These are phyloP conservation scores for Sisyra nigra DNA, from an alignment of 2,888 invertebrate genomes.

Conservation along the genomic window DNA sequence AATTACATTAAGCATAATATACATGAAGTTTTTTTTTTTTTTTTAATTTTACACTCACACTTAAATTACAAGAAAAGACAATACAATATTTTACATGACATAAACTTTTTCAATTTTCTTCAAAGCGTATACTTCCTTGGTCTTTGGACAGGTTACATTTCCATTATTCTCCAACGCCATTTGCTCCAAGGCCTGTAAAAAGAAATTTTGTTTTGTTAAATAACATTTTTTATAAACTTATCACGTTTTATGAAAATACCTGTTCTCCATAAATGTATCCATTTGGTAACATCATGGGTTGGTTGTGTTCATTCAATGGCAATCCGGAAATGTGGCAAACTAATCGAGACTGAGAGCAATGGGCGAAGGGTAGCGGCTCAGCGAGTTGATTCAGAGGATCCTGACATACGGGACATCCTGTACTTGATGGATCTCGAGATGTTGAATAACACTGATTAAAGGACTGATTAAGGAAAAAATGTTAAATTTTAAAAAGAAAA, in stretches of 20 bases:
- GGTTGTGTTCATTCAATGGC: constrained; percentile 93
- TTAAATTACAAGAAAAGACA: background rate
- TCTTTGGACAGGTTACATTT: constrained; percentile 83
- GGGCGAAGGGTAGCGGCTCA: constrained; percentile 76
- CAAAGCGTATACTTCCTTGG: constrained; percentile 78
- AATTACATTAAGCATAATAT: no score
- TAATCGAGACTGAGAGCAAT: constrained; percentile 89
- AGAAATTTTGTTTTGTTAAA: constrained; percentile 9
- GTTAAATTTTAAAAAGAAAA: constrained; percentile 5
- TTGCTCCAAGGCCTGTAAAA: constrained; percentile 63
- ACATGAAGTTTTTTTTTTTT: no score
- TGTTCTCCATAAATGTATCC: constrained; percentile 93
- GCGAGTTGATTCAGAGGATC: constrained; percentile 78
- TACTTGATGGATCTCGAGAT: constrained; percentile 46
- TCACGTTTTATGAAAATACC: constrained; percentile 28
- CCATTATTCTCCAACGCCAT: constrained; percentile 87
- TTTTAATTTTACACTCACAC: background rate
- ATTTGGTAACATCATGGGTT: constrained; percentile 97
- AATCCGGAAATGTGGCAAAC: constrained; percentile 83
- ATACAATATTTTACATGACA: constrained; percentile 59
- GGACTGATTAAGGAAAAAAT: constrained; percentile 21
- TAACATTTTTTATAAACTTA: constrained; percentile 5
- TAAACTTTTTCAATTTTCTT: constrained; percentile 93
- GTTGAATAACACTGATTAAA: constrained; percentile 56
- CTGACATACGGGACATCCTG: constrained; percentile 87